Percentiles rank a stretch among this genome's conserved stretches.
phyloP scores from a whole-genome alignment of 2,797 vertebrate species.

The Chlorospingus flavigularis region DNA sequence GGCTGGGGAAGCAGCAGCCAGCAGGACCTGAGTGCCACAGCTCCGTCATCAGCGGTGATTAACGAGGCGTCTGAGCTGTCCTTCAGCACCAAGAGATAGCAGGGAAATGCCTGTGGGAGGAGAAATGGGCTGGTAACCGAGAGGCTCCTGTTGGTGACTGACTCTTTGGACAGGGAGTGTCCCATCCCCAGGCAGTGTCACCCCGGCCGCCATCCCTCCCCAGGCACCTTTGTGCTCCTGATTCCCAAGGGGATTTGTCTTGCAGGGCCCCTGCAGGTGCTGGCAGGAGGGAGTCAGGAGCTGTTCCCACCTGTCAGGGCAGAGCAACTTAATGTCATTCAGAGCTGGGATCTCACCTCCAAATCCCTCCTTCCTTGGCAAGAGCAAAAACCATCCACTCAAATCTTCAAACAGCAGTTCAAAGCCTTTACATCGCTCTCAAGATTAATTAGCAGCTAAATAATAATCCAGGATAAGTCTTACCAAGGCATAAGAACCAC shows the following conservation, averaged over 20 bases:
- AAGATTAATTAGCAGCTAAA: slow-evolving; percentile 41
- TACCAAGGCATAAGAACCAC: neutral
- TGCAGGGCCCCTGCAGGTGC: neutral
- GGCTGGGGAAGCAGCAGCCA: neutral
- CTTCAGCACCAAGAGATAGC: neutral
- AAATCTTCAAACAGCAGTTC: slow-evolving; percentile 41
- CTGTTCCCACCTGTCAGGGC: rapidly evolving
- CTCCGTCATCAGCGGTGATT: rapidly evolving
- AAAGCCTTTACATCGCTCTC: slow-evolving; percentile 42
- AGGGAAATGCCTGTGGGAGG: neutral
- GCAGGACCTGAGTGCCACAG: rapidly evolving
- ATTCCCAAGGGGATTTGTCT: neutral
- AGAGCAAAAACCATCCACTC: neutral
- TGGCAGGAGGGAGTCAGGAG: neutral
- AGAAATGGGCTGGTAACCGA: neutral
- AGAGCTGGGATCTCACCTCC: neutral
- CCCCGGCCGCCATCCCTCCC: neutral
- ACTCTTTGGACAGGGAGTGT: neutral
- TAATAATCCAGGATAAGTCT: slow-evolving; percentile 49
- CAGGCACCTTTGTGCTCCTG: neutral
- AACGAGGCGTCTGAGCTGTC: neutral
- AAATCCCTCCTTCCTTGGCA: neutral
- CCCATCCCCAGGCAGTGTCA: neutral
- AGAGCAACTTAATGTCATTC: neutral
- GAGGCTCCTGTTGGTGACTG: neutral